Percentiles rank a stretch among this genome's conserved stretches.
phyloP scores from a whole-genome alignment of 2,888 invertebrate genomes.

The Acronicta psi region DNA sequence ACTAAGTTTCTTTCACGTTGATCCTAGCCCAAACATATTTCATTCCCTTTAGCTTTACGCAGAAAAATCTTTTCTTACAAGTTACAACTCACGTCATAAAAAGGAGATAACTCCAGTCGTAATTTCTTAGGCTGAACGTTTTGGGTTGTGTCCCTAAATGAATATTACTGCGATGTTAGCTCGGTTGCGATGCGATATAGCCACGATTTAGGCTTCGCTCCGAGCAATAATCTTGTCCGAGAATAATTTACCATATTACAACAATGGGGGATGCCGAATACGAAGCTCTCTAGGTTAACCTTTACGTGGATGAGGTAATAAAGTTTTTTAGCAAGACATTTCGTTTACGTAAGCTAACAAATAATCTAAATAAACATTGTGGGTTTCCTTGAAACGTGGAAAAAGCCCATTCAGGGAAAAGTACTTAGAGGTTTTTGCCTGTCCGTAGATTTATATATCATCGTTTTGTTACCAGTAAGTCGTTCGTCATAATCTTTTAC shows the following conservation, averaged over 20 bases:
- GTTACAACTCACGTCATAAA: constrained; percentile 61
- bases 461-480: constrained; percentile 21
- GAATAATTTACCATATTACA: constrained; percentile 47
- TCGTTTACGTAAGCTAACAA: constrained; percentile 42
- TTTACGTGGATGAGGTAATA: constrained; percentile 39
- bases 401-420: constrained; percentile 29
- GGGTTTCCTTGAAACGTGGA: constrained; percentile 30
- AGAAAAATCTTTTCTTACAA: constrained; percentile 60
- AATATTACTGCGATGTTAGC: constrained; percentile 40
- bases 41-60: constrained; percentile 61
- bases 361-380: constrained; percentile 52
- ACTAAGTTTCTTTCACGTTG: constrained; percentile 65
- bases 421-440: constrained; percentile 33
- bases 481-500: constrained; percentile 30
- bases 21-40: constrained; percentile 67
- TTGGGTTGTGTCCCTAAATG: constrained; percentile 41
- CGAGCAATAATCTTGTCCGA: constrained; percentile 42
- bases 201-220: constrained; percentile 33
- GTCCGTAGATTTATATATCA: constrained; percentile 22
- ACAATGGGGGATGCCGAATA: constrained; percentile 36
- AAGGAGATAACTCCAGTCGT: constrained; percentile 57
- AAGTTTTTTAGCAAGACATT: constrained; percentile 48
- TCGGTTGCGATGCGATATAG: constrained; percentile 19
- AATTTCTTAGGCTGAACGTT: constrained; percentile 50
- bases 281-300: constrained; percentile 38